phyloP scores from a whole-genome alignment of 2,888 invertebrate species.

The Ophioninae sp. region DNA sequence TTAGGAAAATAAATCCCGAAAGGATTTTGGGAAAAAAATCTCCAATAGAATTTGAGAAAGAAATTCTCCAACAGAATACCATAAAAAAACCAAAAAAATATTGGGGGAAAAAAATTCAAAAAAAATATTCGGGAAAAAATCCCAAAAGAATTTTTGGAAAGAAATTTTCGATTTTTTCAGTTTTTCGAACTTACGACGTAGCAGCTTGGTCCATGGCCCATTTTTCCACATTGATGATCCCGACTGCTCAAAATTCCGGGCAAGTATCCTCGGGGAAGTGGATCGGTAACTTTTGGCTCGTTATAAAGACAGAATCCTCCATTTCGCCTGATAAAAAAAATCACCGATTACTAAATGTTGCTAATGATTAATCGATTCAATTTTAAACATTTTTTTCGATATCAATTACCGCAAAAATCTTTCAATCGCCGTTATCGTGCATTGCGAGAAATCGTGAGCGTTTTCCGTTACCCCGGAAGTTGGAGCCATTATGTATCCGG shows the following conservation, averaged over 20 bases:
- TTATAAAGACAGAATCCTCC: slow-evolving; percentile 21
- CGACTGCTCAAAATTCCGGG: slow-evolving; percentile 24
- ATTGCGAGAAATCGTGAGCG: slow-evolving; percentile 30
- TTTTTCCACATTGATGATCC: slow-evolving; percentile 27
- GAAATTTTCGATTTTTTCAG: no score
- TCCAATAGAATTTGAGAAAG: no score
- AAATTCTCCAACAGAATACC: no score
- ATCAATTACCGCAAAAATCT: slow-evolving; percentile 17
- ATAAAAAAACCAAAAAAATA: no score
- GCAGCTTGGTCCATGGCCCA: slow-evolving; percentile 10
- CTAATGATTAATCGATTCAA: neutral
- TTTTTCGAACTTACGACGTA: slow-evolving; percentile 22
- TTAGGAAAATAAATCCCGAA: no score
- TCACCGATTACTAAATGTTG: no score
- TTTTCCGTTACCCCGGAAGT: slow-evolving; percentile 17
- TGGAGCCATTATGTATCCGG: slow-evolving; percentile 35
- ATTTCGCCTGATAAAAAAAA: neutral
- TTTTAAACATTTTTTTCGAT: neutral
- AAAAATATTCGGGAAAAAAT: no score
- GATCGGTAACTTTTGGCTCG: slow-evolving; percentile 7
- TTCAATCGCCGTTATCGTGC: slow-evolving; percentile 21
- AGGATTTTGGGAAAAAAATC: no score
- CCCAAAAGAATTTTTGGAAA: no score
- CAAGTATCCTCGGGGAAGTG: slow-evolving; percentile 15
- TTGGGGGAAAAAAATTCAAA: no score